phyloP scores from a whole-genome alignment of 2,888 invertebrate species.

The Poecilus cupreus region DNA sequence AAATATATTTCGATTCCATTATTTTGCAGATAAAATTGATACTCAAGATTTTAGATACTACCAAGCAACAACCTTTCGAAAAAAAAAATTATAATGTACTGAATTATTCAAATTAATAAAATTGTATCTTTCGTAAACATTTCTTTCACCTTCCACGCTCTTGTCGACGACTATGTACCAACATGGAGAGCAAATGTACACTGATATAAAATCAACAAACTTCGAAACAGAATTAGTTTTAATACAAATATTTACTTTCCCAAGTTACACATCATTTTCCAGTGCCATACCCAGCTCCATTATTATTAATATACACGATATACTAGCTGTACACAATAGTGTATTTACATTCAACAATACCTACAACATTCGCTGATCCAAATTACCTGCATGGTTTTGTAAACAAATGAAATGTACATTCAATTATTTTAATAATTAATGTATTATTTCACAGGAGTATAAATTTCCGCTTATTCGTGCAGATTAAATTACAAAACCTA shows the following conservation, averaged over 20 bases:
- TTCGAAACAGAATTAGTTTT: conserved; percentile 25
- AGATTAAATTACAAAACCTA: too few species aligned
- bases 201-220: conserved; percentile 27
- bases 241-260: conserved; percentile 34
- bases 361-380: background rate
- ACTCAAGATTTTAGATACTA: too few species aligned
- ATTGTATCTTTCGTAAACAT: too few species aligned
- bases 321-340: background rate
- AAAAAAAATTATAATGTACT: too few species aligned
- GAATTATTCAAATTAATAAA: too few species aligned
- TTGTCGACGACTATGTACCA: background rate
- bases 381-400: background rate
- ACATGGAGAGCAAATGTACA: background rate
- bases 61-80: too few species aligned
- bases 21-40: too few species aligned
- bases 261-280: conserved; percentile 13
- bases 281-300: background rate
- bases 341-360: background rate
- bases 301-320: conserved; percentile 4
- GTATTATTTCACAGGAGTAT: too few species aligned
- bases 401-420: background rate
- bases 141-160: too few species aligned
- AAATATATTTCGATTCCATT: too few species aligned
- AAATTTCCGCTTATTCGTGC: too few species aligned
- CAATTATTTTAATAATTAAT: conserved; percentile 8